These are phyloP conservation scores for Menidia beryllina DNA, from an alignment of 2,113 vertebrate species.

Conservation along the genomic window DNA sequence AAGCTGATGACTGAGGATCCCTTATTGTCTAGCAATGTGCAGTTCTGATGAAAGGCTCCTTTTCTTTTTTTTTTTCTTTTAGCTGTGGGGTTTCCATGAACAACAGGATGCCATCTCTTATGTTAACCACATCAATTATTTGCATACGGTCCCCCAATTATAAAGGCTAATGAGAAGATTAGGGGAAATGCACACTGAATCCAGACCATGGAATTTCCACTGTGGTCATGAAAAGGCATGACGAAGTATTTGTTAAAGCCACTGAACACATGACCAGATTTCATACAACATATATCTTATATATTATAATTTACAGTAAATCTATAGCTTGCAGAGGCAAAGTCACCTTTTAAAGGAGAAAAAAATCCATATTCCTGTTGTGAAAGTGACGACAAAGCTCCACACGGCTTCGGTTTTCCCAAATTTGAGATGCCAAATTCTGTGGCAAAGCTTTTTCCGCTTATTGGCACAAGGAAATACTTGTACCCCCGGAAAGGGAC, in stretches of 20 bases:
- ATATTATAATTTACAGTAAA: constrained; percentile 22
- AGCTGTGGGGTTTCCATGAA: constrained; percentile 46
- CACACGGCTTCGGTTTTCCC: constrained; percentile 1
- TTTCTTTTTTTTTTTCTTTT: constrained; percentile 57
- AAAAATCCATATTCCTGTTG: neutral
- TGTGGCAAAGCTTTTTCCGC: constrained; percentile 1
- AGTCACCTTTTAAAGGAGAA: neutral
- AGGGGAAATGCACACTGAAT: constrained; percentile 64
- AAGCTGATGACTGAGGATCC: constrained; percentile 40
- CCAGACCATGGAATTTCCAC: constrained; percentile 56
- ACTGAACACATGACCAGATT: constrained; percentile 27
- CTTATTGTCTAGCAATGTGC: constrained; percentile 53
- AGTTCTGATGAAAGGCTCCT: constrained; percentile 45
- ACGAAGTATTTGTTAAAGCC: constrained; percentile 51
- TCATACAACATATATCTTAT: too few relatives aligned
- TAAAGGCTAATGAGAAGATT: constrained; percentile 80
- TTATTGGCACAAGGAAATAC: constrained; percentile 37
- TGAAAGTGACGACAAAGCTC: neutral
- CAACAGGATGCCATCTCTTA: constrained; percentile 75
- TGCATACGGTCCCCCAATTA: constrained; percentile 78
- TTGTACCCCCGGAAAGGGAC: constrained; percentile 19
- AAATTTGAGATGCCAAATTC: constrained; percentile 2
- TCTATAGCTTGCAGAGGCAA: neutral
- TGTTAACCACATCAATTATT: constrained; percentile 80
- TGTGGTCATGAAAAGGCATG: constrained; percentile 59